Evolutionary conservation across 2,888 invertebrate species (phyloP).

Genomic region (Luperina testacea): DNA sequence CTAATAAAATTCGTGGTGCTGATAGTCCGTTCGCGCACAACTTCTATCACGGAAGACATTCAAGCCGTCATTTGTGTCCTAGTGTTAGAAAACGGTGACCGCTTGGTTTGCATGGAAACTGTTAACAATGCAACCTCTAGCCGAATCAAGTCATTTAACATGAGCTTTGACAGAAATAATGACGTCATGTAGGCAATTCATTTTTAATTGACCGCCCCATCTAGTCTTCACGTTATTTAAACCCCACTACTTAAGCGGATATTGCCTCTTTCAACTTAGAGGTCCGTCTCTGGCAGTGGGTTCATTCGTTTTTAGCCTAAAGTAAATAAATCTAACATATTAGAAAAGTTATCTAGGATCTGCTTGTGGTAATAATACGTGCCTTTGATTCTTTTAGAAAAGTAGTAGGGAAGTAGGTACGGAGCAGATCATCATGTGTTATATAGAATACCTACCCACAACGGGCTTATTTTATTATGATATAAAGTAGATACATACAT

Average conservation of each 20-base stretch:
- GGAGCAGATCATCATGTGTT: background rate
- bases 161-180: background rate
- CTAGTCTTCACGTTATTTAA: background rate
- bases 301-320: constrained; percentile 9
- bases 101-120: background rate
- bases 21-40: background rate
- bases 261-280: constrained; percentile 20
- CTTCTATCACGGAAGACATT: background rate
- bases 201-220: background rate
- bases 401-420: background rate
- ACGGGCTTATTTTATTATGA: constrained; percentile 9
- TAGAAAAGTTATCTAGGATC: background rate
- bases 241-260: constrained; percentile 11
- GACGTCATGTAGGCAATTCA: background rate
- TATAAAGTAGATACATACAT: background rate
- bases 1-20: background rate
- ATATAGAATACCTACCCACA: no score
- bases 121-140: background rate
- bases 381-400: background rate
- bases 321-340: background rate
- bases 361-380: background rate
- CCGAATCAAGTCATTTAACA: background rate
- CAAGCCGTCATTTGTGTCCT: background rate
- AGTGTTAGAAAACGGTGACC: background rate
- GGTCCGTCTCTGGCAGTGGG: background rate